phyloP scores from a whole-genome alignment of 2,888 invertebrate genomes.

The Conops quadrifasciatus region DNA sequence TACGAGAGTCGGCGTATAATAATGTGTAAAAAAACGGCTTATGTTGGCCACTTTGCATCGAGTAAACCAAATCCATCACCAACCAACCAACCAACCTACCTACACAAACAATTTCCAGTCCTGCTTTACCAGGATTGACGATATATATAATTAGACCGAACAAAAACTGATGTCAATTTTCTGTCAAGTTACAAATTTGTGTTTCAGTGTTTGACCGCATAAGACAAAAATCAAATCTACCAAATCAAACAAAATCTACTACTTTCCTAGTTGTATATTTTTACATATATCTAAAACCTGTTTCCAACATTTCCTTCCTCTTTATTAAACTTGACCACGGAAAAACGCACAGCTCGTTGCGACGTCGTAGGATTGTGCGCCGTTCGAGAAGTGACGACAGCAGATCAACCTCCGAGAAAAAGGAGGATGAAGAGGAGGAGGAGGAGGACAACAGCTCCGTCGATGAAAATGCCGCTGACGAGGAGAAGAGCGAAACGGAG shows the following conservation, averaged over 20 bases:
- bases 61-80: not conserved
- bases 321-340: constrained; percentile 30
- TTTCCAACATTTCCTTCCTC: constrained; percentile 31
- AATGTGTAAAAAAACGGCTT: constrained; percentile 11
- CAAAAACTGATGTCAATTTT: constrained; percentile 29
- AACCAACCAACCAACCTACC: not conserved
- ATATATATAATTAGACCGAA: not conserved
- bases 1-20: not conserved
- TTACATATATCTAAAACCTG: constrained; percentile 21
- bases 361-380: constrained; percentile 60
- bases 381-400: constrained; percentile 52
- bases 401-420: constrained; percentile 37
- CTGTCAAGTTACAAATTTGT: constrained; percentile 32
- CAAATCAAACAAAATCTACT: constrained; percentile 9
- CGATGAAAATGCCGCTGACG: constrained; percentile 62
- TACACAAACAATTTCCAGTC: not conserved
- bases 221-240: not conserved
- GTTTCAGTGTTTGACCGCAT: constrained; percentile 30
- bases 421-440: constrained; percentile 48
- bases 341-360: constrained; percentile 58
- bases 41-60: not conserved
- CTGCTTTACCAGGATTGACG: not conserved
- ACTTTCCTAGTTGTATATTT: constrained; percentile 20
- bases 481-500: constrained; percentile 40
- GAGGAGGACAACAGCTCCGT: constrained; percentile 47